Base-by-base conservation (phyloP, 2,113 vertebrate genomes). In the Xenus cinereus region DNA sequence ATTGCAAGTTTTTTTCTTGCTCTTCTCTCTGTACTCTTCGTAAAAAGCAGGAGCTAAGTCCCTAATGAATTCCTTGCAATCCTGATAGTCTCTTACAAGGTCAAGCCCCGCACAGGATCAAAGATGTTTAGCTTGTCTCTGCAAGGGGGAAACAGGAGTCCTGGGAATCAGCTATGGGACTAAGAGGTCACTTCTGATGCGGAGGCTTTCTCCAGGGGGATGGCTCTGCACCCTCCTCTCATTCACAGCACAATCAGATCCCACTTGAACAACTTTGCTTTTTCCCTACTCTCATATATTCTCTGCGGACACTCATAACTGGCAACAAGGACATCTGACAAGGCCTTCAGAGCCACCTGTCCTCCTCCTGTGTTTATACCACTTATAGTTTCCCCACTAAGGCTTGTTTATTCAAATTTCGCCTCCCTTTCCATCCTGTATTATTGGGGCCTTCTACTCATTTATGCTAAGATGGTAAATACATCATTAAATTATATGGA, bases 241-340 rank as follows among this genome's bases (percentile, higher is more conserved):
- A 46, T 33, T 67, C 46, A 43, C 0, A 0, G 32, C 59, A 69
- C 7, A 22, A 14, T 66, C 23, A 23, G 69, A 78, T 71, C 68
- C 32, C 39, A 59, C 21, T 41, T 50, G 41, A 94, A 51, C 28
- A 73, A n/a, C 53, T n/a, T 17, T 50, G 18, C 3, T 83, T 83
- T 56, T 30, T 28, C 45, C 24, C 23, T 28, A 30, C 24, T 72
- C 2, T 62, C 14, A 8, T 27, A 0, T 16, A 43, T 50, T 46
- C 28, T 24, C 32, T 81, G 68, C 0, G 0, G 50, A 71, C 28
- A 39, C 17, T 51, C 2, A 0, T 16, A 43, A 50, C 50, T 71
- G 37, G 39, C n/a, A 90, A 39, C 7, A 24, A 27, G 10, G 2
- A 2, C 48, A 56, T n/a, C 39, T 23, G 10, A 63, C 45, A 45